Base-by-base conservation (phyloP, 2,113 vertebrate genomes). In the Australoheros scitulus region DNA sequence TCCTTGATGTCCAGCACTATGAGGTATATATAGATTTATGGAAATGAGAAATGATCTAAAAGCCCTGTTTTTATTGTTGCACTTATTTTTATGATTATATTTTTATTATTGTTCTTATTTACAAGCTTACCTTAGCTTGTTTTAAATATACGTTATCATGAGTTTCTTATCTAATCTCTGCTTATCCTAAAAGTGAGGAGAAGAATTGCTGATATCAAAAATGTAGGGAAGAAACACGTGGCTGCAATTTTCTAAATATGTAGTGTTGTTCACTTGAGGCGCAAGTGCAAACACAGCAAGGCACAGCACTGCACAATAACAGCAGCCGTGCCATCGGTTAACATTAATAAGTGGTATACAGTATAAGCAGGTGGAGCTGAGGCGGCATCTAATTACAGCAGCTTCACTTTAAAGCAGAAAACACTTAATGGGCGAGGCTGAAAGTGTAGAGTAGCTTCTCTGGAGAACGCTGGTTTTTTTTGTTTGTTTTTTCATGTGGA, bases 1-100 rank as follows among this genome's bases (percentile, higher is more conserved):
- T 61, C 72, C 60, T 60, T 84, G 78, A 70, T 90, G 38, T 77
- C 34, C 77, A 68, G 47, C 57, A 68, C 68, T 43, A 29, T 84
- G 55, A 14, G 38, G 56, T 32, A 63, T 8, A 36, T 36, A 8
- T 61, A 56, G 56, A 77, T 58, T 43, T 14, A 80, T 61, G 41
- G 11, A 61, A n/a, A 75, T 77, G 50, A 75, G 80, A 77, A 83
- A 47, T 38, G 2, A 79, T 76, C 50, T 58, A 43, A 68, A 38
- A 83, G 36, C 47, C 32, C 41, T 7, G 60, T 79, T 34, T 34
- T 76, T 24, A 60, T 86, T 80, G 76, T 50, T 77, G 56, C 78
- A 9, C 26, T 74, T 34, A 52, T 57, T 57, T 11, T 57, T 57
- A n/a, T 56, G 5, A 57, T 22, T 57, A n/a, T 52, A 18, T 47